phyloP scores from a whole-genome alignment of 2,797 vertebrate species.

The Cossypha heuglini region DNA sequence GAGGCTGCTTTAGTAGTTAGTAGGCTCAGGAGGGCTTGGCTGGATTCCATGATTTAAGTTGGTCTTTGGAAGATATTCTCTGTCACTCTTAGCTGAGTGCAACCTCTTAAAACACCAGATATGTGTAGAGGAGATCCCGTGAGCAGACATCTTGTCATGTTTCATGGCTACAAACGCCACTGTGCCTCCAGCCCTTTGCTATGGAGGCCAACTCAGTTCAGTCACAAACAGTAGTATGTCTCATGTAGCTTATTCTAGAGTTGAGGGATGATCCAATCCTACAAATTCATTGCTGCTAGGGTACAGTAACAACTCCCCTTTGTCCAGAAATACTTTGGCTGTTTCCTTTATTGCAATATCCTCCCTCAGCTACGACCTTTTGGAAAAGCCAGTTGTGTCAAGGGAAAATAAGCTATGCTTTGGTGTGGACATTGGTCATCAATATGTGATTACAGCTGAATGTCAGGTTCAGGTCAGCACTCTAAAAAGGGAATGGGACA shows the following conservation, averaged over 20 bases:
- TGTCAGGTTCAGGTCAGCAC: not conserved
- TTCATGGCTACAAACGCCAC: not conserved
- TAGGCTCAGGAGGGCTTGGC: not conserved
- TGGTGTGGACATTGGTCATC: not conserved
- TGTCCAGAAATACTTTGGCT: not conserved
- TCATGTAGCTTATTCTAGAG: not conserved
- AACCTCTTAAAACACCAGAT: not conserved
- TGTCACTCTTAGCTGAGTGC: not conserved
- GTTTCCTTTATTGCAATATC: not conserved
- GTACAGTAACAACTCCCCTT: not conserved
- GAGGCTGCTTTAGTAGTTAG: not conserved
- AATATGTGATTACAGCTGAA: not conserved
- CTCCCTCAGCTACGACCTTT: not conserved
- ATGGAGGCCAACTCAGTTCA: not conserved
- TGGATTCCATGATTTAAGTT: not conserved
- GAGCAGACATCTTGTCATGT: accelerated
- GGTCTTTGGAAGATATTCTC: not conserved
- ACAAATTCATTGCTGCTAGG: not conserved
- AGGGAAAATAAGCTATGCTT: not conserved
- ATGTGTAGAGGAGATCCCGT: not conserved
- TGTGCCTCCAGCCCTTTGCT: not conserved
- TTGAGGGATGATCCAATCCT: not conserved
- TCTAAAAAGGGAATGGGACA: not conserved
- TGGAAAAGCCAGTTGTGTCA: not conserved
- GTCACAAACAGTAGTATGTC: not conserved